phyloP scores from a whole-genome alignment of 2,113 vertebrate species.

The Psilopsiagon aymara region DNA sequence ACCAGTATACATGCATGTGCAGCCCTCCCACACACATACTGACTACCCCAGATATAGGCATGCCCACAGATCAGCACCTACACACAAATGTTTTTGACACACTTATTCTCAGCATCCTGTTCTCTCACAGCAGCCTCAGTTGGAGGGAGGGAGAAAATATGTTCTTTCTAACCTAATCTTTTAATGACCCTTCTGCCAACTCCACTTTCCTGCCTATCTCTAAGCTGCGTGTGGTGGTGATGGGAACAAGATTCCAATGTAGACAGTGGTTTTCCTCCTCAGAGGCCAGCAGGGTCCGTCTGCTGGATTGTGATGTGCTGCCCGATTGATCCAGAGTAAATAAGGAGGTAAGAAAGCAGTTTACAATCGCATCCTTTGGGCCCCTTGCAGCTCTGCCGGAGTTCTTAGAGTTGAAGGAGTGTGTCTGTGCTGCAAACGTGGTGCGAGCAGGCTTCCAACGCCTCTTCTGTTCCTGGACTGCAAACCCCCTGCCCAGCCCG shows the following conservation, averaged over 20 bases:
- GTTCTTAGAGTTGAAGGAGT: neutral
- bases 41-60: slow-evolving; percentile 70
- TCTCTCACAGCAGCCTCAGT: slow-evolving; percentile 49
- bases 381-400: neutral
- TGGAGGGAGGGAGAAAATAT: slow-evolving; percentile 49
- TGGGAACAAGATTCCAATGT: neutral
- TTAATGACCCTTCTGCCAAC: slow-evolving; percentile 37
- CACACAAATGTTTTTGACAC: slow-evolving; percentile 69
- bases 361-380: neutral
- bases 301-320: neutral
- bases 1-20: slow-evolving; percentile 66
- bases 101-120: slow-evolving; percentile 65
- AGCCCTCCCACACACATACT: slow-evolving; percentile 58
- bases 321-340: neutral
- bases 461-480: neutral
- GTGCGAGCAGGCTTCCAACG: neutral
- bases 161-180: slow-evolving; percentile 47
- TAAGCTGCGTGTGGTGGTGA: neutral
- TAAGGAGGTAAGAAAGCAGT: neutral
- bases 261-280: neutral
- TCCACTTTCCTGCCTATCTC: slow-evolving; percentile 2
- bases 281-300: neutral
- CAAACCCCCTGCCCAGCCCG: neutral
- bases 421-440: neutral
- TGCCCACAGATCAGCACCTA: slow-evolving; percentile 71